These are phyloP conservation scores for Ptychobarbus kaznakovi DNA, from an alignment of 2,797 vertebrate species.

Conservation along the genomic window DNA sequence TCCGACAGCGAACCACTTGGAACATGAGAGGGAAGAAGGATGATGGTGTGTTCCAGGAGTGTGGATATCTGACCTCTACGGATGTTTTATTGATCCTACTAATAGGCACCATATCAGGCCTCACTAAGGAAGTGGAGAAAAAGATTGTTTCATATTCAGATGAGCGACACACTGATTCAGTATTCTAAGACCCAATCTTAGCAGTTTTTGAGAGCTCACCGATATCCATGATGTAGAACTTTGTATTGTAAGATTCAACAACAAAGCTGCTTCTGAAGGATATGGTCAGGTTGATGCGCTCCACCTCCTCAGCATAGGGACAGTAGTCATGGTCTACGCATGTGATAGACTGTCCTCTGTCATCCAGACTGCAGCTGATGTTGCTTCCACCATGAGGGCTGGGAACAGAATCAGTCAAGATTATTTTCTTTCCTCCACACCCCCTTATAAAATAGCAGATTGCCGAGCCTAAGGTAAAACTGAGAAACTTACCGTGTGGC, in stretches of 20 bases:
- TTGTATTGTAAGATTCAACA: slow-evolving; percentile 69
- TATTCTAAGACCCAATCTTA: not conserved
- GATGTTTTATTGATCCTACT: slow-evolving; percentile 60
- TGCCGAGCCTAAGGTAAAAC: slow-evolving; percentile 30
- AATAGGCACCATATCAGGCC: slow-evolving; percentile 73
- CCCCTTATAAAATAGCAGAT: slow-evolving; percentile 54
- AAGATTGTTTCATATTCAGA: not conserved
- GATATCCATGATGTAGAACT: slow-evolving; percentile 74
- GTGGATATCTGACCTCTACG: slow-evolving; percentile 75
- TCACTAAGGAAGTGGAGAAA: slow-evolving; percentile 67
- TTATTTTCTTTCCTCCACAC: not conserved
- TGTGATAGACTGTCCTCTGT: slow-evolving; percentile 56
- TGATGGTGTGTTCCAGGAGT: slow-evolving; percentile 74
- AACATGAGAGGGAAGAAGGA: slow-evolving; percentile 81
- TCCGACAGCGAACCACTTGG: slow-evolving; percentile 67
- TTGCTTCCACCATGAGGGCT: slow-evolving; percentile 62
- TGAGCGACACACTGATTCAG: not conserved
- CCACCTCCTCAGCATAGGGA: slow-evolving; percentile 72
- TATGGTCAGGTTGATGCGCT: slow-evolving; percentile 65
- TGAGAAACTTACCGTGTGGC: slow-evolving; percentile 68
- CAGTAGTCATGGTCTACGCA: slow-evolving; percentile 72
- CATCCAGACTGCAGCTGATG: slow-evolving; percentile 71
- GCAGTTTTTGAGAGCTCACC: slow-evolving; percentile 63
- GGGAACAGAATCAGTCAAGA: slow-evolving; percentile 8
- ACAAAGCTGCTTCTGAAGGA: slow-evolving; percentile 65